A percentile compares a stretch with the other conserved stretches of the same genome.
Conservation (phyloP, 2,113 vertebrate genomes). For the Myotis yumanensis region DNA sequence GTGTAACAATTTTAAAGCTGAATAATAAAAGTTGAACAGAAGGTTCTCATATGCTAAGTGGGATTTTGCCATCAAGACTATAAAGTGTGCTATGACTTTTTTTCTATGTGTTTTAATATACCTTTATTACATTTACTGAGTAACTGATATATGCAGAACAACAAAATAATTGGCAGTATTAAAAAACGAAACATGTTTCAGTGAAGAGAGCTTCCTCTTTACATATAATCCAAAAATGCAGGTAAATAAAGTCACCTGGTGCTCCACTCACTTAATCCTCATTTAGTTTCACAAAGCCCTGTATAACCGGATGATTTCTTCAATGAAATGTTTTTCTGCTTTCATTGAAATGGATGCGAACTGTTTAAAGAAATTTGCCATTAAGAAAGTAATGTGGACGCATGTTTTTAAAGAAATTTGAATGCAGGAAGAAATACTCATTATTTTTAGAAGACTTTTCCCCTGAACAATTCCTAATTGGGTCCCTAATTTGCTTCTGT, state of each 20-base stretch:
- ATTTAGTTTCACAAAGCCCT: background rate
- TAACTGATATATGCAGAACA: background rate
- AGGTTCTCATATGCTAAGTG: background rate
- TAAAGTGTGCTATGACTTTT: background rate
- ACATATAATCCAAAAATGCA: background rate
- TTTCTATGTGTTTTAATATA: background rate
- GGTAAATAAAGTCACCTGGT: rapidly evolving
- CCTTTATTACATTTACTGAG: slow-evolving; percentile 36
- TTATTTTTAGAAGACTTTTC: slow-evolving; percentile 17
- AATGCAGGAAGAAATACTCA: background rate
- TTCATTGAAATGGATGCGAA: background rate
- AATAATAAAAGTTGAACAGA: background rate
- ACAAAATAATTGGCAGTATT: background rate
- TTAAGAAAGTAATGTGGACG: background rate
- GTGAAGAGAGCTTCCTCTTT: slow-evolving; percentile 41
- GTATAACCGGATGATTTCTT: slow-evolving; percentile 10
- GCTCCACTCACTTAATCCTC: background rate
- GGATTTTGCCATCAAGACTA: background rate
- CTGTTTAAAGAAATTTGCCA: background rate
- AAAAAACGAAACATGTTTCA: slow-evolving; percentile 45
- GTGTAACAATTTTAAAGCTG: background rate
- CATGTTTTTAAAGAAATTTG: slow-evolving; percentile 27
- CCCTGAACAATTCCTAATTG: slow-evolving; percentile 56
- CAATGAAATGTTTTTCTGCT: background rate
- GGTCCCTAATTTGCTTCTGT: slow-evolving; percentile 54